Base-by-base conservation (phyloP, 2,113 vertebrate genomes). In the Onychostruthus taczanowskii region DNA sequence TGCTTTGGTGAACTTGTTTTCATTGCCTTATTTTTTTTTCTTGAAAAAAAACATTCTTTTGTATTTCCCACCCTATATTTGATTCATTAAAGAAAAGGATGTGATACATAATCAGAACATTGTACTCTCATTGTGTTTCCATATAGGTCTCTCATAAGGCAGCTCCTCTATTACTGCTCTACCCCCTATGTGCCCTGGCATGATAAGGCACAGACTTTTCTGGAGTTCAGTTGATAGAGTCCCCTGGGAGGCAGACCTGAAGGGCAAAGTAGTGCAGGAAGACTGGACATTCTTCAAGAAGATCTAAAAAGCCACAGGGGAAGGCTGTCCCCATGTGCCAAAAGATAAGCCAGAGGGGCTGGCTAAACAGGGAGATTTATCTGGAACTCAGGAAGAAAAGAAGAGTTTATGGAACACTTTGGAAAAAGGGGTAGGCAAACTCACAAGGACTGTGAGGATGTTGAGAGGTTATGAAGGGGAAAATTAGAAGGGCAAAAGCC, bases 181-280 rank as follows among this genome's bases (percentile, higher is more conserved):
- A 59, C 4, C 4, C 1, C 0, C 4, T 21, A 39, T 4, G 6
- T 16, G 8, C 33, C 16, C 33, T 52, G 44, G 28, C 16, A n/a
- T 19, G 12, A 46, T 16, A 31, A 10, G 52, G 23, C 37, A 30
- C 37, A 46, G 33, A 28, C 23, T 12, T 61, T 33, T 61, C 21
- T n/a, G 13, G 23, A 59, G 44, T 61, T 82, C n/a, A 18, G 13
- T 53, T 61, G 69, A 24, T 19, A 52, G 46, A 67, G 11, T 75
- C 33, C 20, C n/a, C 47, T 68, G 30, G 53, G 46, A 75, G 30
- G 24, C 28, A 53, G 62, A 68, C 30, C 24, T 75, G 62, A 47
- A 53, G 20, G 69, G 6, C 28, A 61, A 41, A 75, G 46, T 8
- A 75, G 13, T 53, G 9, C 28, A 68, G 53, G n/a, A 61, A 61